A percentile compares a stretch with the other conserved stretches of the same genome.
Evolutionary conservation across 2,113 vertebrate species (phyloP).

Genomic region (Lanius ludovicianus): DNA sequence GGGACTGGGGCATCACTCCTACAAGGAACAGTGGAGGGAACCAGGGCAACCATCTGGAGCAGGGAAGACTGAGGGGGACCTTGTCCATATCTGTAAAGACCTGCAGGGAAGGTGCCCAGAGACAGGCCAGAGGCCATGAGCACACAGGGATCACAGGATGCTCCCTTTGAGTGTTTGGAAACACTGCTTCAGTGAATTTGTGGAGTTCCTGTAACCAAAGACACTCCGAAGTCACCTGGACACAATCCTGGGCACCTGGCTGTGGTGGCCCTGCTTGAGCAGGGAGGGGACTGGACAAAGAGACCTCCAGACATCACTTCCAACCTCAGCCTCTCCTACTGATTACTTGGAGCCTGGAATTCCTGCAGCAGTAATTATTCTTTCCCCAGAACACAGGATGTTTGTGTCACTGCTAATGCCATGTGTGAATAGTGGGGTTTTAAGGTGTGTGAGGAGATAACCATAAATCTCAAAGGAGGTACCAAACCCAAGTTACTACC

Average conservation of each 20-base stretch:
- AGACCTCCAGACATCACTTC: not conserved
- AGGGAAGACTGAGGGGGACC: not conserved
- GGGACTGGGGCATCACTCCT: not conserved
- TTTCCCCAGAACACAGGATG: not conserved
- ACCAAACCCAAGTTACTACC: not conserved
- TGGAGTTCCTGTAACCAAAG: not conserved
- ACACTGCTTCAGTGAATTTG: not conserved
- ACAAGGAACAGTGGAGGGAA: not conserved
- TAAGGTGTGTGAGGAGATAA: not conserved
- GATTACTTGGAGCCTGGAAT: not conserved
- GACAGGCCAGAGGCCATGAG: accelerated
- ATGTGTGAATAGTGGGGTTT: not conserved
- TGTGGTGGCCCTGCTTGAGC: not conserved
- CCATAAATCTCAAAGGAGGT: not conserved
- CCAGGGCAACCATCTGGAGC: not conserved
- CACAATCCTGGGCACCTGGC: not conserved
- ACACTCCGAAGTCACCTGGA: no score
- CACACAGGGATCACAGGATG: not conserved
- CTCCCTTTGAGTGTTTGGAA: accelerated
- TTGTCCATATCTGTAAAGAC: accelerated
- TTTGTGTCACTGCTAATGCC: not conserved
- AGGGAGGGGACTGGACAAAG: not conserved
- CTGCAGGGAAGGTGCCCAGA: not conserved
- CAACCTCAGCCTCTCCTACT: not conserved
- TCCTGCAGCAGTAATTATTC: not conserved